Evolutionary conservation across 2,888 invertebrate species (phyloP), one percentile per base, ranked within the genome.

Genomic region (Halictus ligatus): DNA sequence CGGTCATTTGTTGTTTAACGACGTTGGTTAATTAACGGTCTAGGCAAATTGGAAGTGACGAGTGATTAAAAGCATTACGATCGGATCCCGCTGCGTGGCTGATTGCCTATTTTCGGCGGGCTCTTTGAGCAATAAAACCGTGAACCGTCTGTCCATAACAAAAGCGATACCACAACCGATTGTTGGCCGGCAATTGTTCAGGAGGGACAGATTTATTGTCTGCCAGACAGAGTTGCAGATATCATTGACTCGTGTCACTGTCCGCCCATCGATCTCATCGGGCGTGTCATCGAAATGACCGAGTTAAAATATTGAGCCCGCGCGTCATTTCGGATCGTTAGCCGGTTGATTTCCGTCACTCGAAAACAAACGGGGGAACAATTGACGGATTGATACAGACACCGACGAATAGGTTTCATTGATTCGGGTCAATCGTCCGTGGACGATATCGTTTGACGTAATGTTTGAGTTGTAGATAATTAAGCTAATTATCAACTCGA

Each of bases 201-300:
- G 48, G 76, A 69, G 75, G 75, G 77, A 78, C 71, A 69, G 85
- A 86, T 86, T 86, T 86, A 86, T 81, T 78, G 75, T 72, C n/a
- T 50, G 29, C 10, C 72, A 21, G 50, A 54, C 50, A 54, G 50
- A 54, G 86, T 40, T 43, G 72, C 58, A 50, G 85, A 78, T 78
- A 85, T 85, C 86, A 85, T 81, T 80, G 85, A 79, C 85, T 69
- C 75, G 76, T 50, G 78, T 85, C 84, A 85, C 84, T 60, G 67
- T 40, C 43, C 29, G 78, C 58, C 13, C 79, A 83, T 85, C 40
- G 83, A 80, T 80, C 84, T 78, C 67, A 69, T 78, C 80, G 25
- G 58, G n/a, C 69, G 29, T 77, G 80, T 84, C 85, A 80, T 80
- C 85, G 77, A 80, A 84, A 74, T 78, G 80, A 78, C 80, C 77